These are phyloP conservation scores for Cephus nigrinus DNA, from an alignment of 2,888 invertebrate genomes.

Conservation along the genomic window DNA sequence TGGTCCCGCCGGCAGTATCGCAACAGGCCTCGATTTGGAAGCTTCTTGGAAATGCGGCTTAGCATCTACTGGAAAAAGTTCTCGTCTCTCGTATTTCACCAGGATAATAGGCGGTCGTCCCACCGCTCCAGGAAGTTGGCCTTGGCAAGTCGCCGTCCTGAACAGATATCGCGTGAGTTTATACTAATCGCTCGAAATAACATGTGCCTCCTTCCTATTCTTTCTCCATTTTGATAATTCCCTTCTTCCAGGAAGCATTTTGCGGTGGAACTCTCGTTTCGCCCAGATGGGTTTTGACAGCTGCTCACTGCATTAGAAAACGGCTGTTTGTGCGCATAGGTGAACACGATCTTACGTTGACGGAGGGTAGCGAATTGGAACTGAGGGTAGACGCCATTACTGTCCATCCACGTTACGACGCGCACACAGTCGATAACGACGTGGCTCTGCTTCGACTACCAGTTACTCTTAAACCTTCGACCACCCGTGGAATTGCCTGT, in stretches of 20 bases:
- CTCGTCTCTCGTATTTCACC: conserved; percentile 63
- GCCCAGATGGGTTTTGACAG: conserved; percentile 86
- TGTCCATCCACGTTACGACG: conserved; percentile 87
- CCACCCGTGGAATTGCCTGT: conserved; percentile 78
- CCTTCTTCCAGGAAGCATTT: conserved; percentile 78
- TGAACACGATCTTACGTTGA: conserved; percentile 82
- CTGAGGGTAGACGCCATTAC: conserved; percentile 79
- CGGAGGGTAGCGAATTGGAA: conserved; percentile 83
- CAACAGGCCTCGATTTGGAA: conserved; percentile 4
- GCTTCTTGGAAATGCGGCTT: conserved; percentile 58
- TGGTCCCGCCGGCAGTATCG: conserved; percentile 33
- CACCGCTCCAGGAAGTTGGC: conserved; percentile 86
- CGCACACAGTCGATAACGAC: conserved; percentile 91
- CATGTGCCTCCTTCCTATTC: background rate
- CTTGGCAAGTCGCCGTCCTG: conserved; percentile 93
- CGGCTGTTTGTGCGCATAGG: conserved; percentile 84
- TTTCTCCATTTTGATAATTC: background rate
- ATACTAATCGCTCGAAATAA: background rate
- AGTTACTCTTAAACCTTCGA: conserved; percentile 52
- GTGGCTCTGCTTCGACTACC: conserved; percentile 84
- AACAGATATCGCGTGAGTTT: conserved; percentile 80
- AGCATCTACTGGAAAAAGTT: conserved; percentile 41
- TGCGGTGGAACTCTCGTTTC: conserved; percentile 89
- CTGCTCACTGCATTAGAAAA: conserved; percentile 86
- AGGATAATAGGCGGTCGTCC: conserved; percentile 90